These are phyloP conservation scores for Lycorma delicatula DNA, from an alignment of 1,140 invertebrate genomes.

Conservation along the genomic window DNA sequence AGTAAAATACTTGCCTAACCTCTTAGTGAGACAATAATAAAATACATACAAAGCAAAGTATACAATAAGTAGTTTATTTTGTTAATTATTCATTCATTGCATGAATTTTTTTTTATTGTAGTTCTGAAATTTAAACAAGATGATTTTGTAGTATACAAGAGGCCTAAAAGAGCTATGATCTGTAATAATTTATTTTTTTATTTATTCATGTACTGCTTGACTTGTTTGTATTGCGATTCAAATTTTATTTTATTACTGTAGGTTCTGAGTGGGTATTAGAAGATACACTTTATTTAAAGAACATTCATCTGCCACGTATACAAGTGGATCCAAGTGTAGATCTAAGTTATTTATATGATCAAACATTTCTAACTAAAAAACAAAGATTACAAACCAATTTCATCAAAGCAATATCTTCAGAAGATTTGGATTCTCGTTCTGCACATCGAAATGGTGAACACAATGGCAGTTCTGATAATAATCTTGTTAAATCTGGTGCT, in stretches of 20 bases:
- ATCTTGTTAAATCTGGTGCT: conserved; percentile 30
- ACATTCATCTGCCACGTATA: conserved; percentile 74
- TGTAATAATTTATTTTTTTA: too few species aligned
- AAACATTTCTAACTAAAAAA: conserved; percentile 51
- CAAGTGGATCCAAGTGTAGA: conserved; percentile 73
- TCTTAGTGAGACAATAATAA: too few species aligned
- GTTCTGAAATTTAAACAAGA: too few species aligned
- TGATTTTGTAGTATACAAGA: too few species aligned
- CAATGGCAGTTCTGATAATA: conserved; percentile 20
- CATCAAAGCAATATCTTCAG: conserved; percentile 32
- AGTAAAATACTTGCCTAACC: too few species aligned
- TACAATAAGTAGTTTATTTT: too few species aligned
- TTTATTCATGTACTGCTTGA: too few species aligned
- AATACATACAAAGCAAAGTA: too few species aligned
- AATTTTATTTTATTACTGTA: conserved; percentile 22
- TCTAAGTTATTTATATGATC: conserved; percentile 73
- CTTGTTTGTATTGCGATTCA: too few species aligned
- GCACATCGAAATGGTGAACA: conserved; percentile 25
- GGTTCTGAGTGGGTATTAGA: conserved; percentile 91
- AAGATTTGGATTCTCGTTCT: conserved; percentile 28
- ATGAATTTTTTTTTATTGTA: too few species aligned
- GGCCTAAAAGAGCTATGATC: too few species aligned
- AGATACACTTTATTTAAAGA: conserved; percentile 86
- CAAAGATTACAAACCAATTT: conserved; percentile 29
- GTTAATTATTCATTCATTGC: too few species aligned